These are phyloP conservation scores for Apostichopus leukothele DNA, from an alignment of 53 echinoderm and acorn worm genomes.

Conservation along the genomic window DNA sequence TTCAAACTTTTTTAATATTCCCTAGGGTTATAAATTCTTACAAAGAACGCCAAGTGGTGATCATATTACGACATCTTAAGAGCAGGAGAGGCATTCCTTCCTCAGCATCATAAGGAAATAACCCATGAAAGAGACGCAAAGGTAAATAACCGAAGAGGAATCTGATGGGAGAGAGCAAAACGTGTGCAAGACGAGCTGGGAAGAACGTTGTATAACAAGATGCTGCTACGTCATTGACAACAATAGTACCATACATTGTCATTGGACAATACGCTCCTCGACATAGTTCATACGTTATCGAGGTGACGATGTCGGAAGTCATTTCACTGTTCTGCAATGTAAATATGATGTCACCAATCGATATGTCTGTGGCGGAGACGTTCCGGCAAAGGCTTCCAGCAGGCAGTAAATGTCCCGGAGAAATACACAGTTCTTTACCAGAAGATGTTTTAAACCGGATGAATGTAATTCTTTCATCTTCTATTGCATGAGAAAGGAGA, in stretches of 20 bases:
- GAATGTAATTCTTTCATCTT: no score
- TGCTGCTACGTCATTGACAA: slow-evolving; percentile 19
- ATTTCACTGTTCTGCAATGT: background rate
- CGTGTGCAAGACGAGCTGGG: background rate
- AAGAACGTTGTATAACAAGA: slow-evolving; percentile 10
- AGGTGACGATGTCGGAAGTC: background rate
- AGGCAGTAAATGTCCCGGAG: slow-evolving; percentile 2
- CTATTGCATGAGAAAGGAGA: slow-evolving; percentile 5
- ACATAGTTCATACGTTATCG: background rate
- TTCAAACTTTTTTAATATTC: background rate
- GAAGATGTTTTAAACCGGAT: background rate
- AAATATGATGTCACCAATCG: slow-evolving; percentile 4
- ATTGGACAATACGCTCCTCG: slow-evolving; percentile 27
- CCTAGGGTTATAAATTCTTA: background rate
- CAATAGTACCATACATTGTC: slow-evolving; percentile 25
- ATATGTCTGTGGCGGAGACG: background rate
- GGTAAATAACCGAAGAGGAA: background rate
- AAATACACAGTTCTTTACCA: background rate
- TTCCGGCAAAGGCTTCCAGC: slow-evolving; percentile 3
- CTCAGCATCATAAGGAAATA: background rate
- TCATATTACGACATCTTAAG: background rate
- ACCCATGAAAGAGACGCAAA: background rate
- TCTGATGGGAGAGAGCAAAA: background rate
- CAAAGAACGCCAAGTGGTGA: background rate
- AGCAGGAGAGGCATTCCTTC: slow-evolving; percentile 5